Evolutionary conservation across 2,113 vertebrate genomes (phyloP), one percentile per base, ranked within the genome.

Genomic region (Microcebus lehilahytsara): DNA sequence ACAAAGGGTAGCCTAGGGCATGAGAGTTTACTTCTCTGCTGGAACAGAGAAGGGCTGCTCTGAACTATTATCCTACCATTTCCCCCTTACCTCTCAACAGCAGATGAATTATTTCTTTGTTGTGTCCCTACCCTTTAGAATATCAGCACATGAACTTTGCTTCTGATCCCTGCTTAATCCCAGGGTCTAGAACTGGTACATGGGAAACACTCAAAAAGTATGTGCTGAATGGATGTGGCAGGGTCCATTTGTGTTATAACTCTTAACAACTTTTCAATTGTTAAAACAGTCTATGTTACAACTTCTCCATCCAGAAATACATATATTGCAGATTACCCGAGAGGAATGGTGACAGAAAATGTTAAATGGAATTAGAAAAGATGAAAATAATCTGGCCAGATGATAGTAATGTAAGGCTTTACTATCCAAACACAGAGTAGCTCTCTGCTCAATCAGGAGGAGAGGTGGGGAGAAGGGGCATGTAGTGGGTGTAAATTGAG

Each of bases 251-350:
- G 34, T 79, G 16, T 95, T 88, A 72, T 74, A 42, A 51, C 1
- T 85, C 62, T 78, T 77, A 0, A 2, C 56, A 78, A 78, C 5
- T 85, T 93, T 91, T 69, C 10, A 40, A 13, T 72, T 89, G 75
- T 79, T 42, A 75, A 87, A 96, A 51, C 12, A 86, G 78, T 96
- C 83, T 60, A 78, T 69, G 19, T 89, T 93, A 85, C 96, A 88
- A 67, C n/a, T 64, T 94, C 74, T 66, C n/a, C n/a, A 69, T 78
- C n/a, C 9, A 32, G 60, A 88, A 88, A 84, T 80, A 77, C 37
- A 51, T 77, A 19, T 88, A 69, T 81, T 85, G 14, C n/a, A 60
- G 34, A 17, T 93, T 58, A 71, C 56, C 53, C 11, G 30, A 53
- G 74, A 85, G 32, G 40, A 84, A 66, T 79, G 27, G 37, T 83